Evolutionary conservation across 1,140 invertebrate species (phyloP), one percentile per base, ranked within the genome.

Genomic region (Drosophila aff.): DNA sequence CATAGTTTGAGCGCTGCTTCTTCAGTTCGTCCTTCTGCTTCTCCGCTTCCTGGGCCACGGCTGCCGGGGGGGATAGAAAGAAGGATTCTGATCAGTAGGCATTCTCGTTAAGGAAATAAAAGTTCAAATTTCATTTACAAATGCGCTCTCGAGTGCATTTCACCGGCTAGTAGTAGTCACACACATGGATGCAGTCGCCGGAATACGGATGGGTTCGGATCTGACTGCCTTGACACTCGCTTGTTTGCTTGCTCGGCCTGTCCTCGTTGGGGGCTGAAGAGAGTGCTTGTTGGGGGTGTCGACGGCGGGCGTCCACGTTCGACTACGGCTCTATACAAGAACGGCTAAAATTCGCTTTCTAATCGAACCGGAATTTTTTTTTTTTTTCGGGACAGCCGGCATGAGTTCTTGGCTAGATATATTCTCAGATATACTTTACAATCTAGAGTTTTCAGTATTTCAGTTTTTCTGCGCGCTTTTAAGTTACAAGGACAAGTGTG

Each of bases 1-100:
- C 94, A 91, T 97, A 97, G 82, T 96, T 96, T 80, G 96, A 95
- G 13, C 96, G 95, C 83, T 97, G 96, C 75, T 96, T 96, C 16
- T 95, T 95, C 61, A 97, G 87, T 62, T 96, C 96, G 2, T 96
- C 96, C 93, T 96, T 96, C 82, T 97, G 96, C 78, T 96, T 96
- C 76, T 96, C 95, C 82, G 96, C 95, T 93, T 97, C 96, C 79
- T 96, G 95, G 78, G 96, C 96, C 81, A 97, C 95, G 49, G 96
- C 96, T 95, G 94, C n/a, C 31, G 75, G 44, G 58, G 9, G 50
- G 62, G 80, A 76, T 69, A 76, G 53, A 79, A 44, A 90, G 26
- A 77, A 8, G 64, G 43, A 69, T 3, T 41, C 33, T 5, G 67
- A 82, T 89, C 73, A 85, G 67, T 62, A 49, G 31, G 44, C 52